Evolutionary conservation across 2,113 vertebrate genomes (phyloP), one percentile per base, ranked within the genome.

Genomic region (Sturnus vulgaris): DNA sequence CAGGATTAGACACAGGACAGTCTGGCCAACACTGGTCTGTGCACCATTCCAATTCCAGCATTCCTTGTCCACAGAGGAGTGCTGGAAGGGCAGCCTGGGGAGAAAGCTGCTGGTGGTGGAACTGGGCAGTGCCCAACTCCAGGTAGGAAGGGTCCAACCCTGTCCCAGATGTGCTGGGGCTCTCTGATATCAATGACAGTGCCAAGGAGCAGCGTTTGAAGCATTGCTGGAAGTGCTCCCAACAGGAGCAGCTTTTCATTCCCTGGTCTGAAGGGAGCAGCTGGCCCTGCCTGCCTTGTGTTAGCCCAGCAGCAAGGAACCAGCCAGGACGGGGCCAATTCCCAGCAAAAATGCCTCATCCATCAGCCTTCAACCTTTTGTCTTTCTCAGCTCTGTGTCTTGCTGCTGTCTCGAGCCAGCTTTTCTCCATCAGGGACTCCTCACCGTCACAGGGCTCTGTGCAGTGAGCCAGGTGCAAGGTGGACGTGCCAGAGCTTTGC

Each of bases 11-110:
- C 12, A 9, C 3, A 4, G 31, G 49, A 25, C 28, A 27, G 28
- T 13, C 28, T 50, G 61, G 44, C 5, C 9, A 2, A 7, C 5
- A 0, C 4, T 8, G 53, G 30, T 7, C 4, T 59, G 22, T 69
- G 3, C 30, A 14, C 23, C 16, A 18, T 53, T 27, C 21, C 37
- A 53, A 4, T 53, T 24, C 31, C 52, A 63, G 31, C 19, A 21
- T 65, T 61, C 16, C 24, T 25, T 44, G 23, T 3, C 30, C 33
- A 15, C 4, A 5, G 21, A 61, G 40, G 11, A 70, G 30, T n/a
- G n/a, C 35, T 40, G 39, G 49, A 37, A 73, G 42, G 47, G 30
- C 39, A 65, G 35, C 0, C 0, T 16, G 11, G 20, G 19, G 25
- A 33, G 9, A 49, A 35, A 42, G 37, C 22, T 65, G 46, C 20